Percentiles rank a stretch among this genome's conserved stretches.
Evolutionary conservation across 2,113 vertebrate species (phyloP).

Genomic region (Pelmatolapia mariae): DNA sequence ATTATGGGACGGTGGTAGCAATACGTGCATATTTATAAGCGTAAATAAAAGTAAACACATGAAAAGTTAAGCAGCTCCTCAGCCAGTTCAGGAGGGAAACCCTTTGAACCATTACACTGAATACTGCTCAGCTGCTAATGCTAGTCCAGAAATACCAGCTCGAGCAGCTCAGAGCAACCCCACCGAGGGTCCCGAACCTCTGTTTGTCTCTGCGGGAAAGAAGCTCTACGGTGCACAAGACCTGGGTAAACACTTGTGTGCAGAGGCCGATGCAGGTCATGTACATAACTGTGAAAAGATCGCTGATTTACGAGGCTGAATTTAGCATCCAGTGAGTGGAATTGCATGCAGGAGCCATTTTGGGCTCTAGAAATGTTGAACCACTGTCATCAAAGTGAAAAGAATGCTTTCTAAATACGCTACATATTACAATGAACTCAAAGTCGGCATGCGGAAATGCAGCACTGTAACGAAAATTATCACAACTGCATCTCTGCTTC

Average conservation of each 20-base stretch:
- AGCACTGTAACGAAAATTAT: not conserved
- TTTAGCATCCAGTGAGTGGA: conserved; percentile 61
- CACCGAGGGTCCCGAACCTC: conserved; percentile 31
- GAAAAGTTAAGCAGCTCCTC: not conserved
- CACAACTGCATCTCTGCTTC: not conserved
- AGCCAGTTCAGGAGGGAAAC: not conserved
- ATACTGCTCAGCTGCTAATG: not conserved
- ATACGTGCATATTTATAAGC: not conserved
- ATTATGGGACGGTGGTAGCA: not conserved
- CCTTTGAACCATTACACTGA: not conserved
- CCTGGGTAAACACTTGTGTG: conserved; percentile 64
- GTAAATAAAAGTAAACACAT: not conserved
- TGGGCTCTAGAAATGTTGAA: not conserved
- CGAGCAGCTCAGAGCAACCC: conserved; percentile 34
- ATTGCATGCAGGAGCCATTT: conserved; percentile 54
- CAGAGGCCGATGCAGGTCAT: conserved; percentile 38
- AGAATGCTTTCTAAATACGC: not conserved
- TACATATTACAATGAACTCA: not conserved
- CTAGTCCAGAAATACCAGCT: not conserved
- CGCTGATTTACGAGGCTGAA: conserved; percentile 68
- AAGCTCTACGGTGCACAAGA: conserved; percentile 27
- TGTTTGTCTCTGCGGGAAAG: conserved; percentile 33
- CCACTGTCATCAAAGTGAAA: not conserved
- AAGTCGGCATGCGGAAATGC: not conserved
- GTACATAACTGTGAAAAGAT: conserved; percentile 8